Conservation (phyloP, 2,113 vertebrate genomes). For the Parotia lawesii region DNA sequence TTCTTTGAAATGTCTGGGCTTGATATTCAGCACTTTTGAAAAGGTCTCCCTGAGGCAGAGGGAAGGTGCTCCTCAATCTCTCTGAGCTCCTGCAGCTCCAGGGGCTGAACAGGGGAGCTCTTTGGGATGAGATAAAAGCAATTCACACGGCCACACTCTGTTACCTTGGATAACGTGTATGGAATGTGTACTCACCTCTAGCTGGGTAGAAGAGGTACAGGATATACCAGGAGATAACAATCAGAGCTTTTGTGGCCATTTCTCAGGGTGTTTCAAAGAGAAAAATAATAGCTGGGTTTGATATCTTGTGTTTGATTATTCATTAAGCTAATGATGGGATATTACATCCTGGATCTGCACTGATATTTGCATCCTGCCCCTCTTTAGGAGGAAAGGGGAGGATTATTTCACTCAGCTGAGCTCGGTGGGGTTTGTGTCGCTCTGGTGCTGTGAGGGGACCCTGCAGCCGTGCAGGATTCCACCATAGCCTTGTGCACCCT, state of each 20-base stretch:
- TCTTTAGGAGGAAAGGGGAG: background rate
- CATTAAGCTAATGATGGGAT: background rate
- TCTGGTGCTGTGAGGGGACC: background rate
- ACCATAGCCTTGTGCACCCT: rapidly evolving
- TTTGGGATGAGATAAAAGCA: background rate
- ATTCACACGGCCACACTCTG: background rate
- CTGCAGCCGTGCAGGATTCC: background rate
- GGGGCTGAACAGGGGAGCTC: background rate
- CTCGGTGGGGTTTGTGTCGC: background rate
- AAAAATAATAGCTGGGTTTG: background rate
- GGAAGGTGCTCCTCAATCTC: background rate
- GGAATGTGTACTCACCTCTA: no score
- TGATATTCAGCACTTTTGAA: background rate
- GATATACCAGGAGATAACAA: rapidly evolving
- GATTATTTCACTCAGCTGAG: background rate
- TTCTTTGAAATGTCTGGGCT: background rate
- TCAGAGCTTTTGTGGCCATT: background rate
- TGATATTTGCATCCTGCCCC: background rate
- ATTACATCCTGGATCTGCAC: background rate
- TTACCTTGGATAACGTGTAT: background rate
- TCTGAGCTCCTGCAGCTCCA: background rate
- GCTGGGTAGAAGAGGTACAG: background rate
- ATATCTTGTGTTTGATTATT: background rate
- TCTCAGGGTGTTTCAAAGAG: background rate
- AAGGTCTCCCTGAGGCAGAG: background rate